Percentiles rank a stretch among this genome's conserved stretches.
These are phyloP conservation scores for Ectropis crepuscularia DNA, from an alignment of 2,888 invertebrate species.

Conservation along the genomic window DNA sequence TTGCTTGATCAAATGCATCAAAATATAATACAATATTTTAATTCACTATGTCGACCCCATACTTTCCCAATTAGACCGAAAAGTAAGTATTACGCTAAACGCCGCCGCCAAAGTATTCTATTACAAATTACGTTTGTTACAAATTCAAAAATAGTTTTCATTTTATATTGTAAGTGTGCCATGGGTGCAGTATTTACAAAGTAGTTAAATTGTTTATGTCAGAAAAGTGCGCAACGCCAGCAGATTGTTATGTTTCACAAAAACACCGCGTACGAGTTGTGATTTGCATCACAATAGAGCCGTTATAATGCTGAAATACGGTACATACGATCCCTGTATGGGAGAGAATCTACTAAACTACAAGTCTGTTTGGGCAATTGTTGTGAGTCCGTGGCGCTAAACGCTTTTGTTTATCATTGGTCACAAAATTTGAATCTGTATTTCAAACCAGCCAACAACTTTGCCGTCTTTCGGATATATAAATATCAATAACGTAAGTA, in stretches of 20 bases:
- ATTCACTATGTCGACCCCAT: neutral
- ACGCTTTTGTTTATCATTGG: constrained; percentile 29
- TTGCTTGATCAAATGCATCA: neutral
- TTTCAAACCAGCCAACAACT: constrained; percentile 27
- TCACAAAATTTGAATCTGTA: constrained; percentile 33
- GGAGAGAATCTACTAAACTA: constrained; percentile 33
- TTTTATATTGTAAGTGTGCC: constrained; percentile 25
- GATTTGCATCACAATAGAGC: constrained; percentile 43
- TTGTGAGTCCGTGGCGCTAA: constrained; percentile 30
- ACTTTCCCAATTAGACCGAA: too few species aligned
- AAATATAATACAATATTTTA: neutral
- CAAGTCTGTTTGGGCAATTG: constrained; percentile 29
- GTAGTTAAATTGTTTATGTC: constrained; percentile 34
- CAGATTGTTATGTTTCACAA: constrained; percentile 36
- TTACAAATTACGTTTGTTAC: neutral
- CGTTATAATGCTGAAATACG: constrained; percentile 41
- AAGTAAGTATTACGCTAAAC: neutral
- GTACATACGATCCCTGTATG: constrained; percentile 37
- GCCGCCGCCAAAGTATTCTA: neutral
- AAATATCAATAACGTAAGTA: constrained; percentile 26
- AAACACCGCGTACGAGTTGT: constrained; percentile 37
- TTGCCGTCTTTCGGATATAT: constrained; percentile 19
- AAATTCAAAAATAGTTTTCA: constrained; percentile 7
- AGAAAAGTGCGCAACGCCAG: constrained; percentile 36
- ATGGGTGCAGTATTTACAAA: constrained; percentile 38